These are phyloP conservation scores for Chloroceryle aenea DNA, from an alignment of 2,113 vertebrate genomes.

Conservation along the genomic window DNA sequence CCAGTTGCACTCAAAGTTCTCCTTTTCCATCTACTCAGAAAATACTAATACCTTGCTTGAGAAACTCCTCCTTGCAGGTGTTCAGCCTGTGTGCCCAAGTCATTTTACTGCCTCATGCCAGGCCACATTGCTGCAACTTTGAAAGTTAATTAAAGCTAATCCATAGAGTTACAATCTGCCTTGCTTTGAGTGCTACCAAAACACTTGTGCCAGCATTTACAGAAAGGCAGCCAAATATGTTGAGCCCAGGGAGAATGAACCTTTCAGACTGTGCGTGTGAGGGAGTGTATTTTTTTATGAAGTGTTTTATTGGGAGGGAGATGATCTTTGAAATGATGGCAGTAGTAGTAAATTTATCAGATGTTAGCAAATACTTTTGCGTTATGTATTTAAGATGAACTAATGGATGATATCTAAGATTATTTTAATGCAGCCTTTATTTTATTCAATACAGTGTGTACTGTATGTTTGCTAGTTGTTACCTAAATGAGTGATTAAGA, in stretches of 20 bases:
- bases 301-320: background rate
- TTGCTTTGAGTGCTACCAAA: background rate
- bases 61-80: background rate
- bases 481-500: background rate
- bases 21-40: background rate
- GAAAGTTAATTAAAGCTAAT: background rate
- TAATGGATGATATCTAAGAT: background rate
- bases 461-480: background rate
- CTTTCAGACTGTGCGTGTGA: background rate
- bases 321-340: background rate
- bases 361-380: background rate
- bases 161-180: background rate
- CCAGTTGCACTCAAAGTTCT: background rate
- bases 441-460: background rate
- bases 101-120: background rate
- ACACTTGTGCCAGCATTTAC: background rate
- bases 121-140: background rate
- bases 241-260: background rate
- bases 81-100: background rate
- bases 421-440: background rate
- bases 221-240: background rate
- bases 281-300: background rate
- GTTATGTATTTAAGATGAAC: background rate
- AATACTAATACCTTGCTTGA: background rate
- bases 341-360: background rate